phyloP scores from a whole-genome alignment of 2,113 vertebrate species.

The Ptilorrhoa leucosticta region DNA sequence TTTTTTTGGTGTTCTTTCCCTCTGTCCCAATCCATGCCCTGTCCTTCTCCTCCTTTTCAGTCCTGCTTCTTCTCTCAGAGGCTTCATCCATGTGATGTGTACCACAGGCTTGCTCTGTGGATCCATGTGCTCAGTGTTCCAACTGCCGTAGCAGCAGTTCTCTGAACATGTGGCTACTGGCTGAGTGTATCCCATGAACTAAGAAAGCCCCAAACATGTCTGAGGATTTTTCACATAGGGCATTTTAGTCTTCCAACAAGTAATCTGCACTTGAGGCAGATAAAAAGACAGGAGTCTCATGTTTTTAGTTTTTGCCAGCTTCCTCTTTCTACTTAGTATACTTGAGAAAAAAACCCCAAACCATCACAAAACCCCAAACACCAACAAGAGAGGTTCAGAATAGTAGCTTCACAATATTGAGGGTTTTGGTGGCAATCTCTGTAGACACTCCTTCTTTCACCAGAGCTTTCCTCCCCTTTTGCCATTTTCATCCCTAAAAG shows the following conservation, averaged over 20 bases:
- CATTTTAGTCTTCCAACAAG: not conserved
- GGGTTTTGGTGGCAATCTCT: not conserved
- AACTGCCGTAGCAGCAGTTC: not conserved
- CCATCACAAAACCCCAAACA: not conserved
- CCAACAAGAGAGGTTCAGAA: not conserved
- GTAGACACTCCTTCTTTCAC: not conserved
- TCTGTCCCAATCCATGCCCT: not conserved
- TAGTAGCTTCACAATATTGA: not conserved
- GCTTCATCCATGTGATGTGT: accelerated
- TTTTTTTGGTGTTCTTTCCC: not conserved
- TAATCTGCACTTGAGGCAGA: not conserved
- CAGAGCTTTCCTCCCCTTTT: not conserved
- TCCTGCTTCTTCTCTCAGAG: not conserved
- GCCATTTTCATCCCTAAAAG: not conserved
- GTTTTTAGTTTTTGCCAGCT: not conserved
- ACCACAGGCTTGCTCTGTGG: not conserved
- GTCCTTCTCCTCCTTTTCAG: not conserved
- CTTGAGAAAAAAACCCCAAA: not conserved
- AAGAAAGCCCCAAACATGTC: not conserved
- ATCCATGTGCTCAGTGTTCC: accelerated
- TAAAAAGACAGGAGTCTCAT: not conserved
- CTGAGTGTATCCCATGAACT: not conserved
- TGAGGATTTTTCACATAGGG: not conserved
- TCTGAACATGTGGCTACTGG: not conserved
- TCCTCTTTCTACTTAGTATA: not conserved